These are phyloP conservation scores for Sphyrna mokarran DNA, from an alignment of 2,113 vertebrate species.

Conservation along the genomic window DNA sequence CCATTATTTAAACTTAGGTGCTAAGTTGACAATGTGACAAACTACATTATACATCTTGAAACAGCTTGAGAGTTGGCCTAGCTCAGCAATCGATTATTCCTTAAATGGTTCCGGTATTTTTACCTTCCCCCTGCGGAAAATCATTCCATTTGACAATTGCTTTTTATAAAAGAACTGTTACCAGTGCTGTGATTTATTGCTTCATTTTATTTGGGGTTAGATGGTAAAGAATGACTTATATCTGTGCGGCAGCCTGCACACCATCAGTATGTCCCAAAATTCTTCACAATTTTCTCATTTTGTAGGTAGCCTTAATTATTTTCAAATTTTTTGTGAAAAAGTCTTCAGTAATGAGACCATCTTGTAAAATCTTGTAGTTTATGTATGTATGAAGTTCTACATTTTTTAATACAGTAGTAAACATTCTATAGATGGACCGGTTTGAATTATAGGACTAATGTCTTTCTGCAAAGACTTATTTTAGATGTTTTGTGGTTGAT, in stretches of 20 bases:
- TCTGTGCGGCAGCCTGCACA: background rate
- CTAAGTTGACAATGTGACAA: background rate
- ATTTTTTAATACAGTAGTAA: background rate
- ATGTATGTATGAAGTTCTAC: background rate
- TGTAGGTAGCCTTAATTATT: background rate
- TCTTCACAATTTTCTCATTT: background rate
- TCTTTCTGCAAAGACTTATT: background rate
- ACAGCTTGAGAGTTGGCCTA: background rate
- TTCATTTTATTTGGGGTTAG: constrained; percentile 1
- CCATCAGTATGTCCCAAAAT: background rate
- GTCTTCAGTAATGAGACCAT: background rate
- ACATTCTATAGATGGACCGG: background rate
- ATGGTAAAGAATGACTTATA: background rate
- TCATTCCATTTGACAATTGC: background rate
- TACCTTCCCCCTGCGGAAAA: background rate
- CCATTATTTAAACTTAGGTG: background rate
- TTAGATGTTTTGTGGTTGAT: background rate
- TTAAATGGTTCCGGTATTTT: background rate
- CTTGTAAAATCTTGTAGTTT: background rate
- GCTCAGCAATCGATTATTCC: background rate
- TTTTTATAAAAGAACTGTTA: background rate
- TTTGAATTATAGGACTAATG: background rate
- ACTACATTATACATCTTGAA: background rate
- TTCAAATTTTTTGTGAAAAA: background rate
- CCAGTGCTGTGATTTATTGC: background rate